Evolutionary conservation across 2,888 invertebrate genomes (phyloP).

Genomic region (Cataglyphis cursor): DNA sequence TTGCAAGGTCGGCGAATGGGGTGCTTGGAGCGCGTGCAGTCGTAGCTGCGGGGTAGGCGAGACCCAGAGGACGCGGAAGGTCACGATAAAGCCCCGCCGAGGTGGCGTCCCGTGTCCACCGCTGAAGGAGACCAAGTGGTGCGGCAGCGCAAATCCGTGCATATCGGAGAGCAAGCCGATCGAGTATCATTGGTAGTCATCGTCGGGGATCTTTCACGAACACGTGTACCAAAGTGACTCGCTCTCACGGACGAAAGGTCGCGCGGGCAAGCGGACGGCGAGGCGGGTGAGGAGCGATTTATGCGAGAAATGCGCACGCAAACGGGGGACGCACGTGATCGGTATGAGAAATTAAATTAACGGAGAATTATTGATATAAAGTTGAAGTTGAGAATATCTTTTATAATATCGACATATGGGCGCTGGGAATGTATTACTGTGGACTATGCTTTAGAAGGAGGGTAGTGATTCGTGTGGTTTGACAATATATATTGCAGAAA

Average conservation of each 20-base stretch:
- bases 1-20: conserved; percentile 95
- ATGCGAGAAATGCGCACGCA: conserved; percentile 23
- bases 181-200: conserved; percentile 80
- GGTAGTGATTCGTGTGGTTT: conserved; percentile 18
- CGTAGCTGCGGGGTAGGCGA: conserved; percentile 96
- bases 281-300: conserved; percentile 48
- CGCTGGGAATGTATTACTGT: not conserved
- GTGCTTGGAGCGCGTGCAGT: conserved; percentile 95
- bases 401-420: conserved; percentile 30
- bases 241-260: conserved; percentile 40
- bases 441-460: not conserved
- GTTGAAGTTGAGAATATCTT: conserved; percentile 26
- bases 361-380: conserved; percentile 11
- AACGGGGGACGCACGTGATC: conserved; percentile 22
- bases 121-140: conserved; percentile 95
- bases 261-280: not conserved
- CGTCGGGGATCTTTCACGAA: conserved; percentile 57
- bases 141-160: conserved; percentile 92
- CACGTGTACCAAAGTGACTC: conserved; percentile 53
- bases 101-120: conserved; percentile 95
- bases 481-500: conserved; percentile 40
- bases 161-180: conserved; percentile 83
- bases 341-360: conserved; percentile 11
- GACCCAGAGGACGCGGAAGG: conserved; percentile 92
- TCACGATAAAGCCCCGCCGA: conserved; percentile 92